Conservation (phyloP, 2,888 invertebrate genomes). For the Caenorhabditis wallacei region DNA sequence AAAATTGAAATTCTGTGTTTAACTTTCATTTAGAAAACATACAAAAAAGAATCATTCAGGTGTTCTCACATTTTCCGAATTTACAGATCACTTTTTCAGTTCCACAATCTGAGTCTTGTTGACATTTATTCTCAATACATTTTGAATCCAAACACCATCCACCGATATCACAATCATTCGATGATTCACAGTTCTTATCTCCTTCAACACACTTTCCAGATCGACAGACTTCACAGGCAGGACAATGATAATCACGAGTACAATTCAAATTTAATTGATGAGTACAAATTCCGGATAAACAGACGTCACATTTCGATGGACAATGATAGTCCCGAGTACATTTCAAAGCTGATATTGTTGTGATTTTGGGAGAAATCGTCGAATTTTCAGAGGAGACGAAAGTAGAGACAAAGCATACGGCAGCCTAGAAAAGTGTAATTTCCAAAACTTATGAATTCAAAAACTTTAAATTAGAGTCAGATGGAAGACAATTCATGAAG, state of each 20-base stretch:
- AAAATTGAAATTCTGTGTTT: no score
- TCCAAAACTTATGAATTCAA: not conserved
- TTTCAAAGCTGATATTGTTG: slow-evolving; percentile 20
- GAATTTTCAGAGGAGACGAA: not conserved
- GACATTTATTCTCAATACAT: slow-evolving; percentile 33
- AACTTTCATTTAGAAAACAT: no score
- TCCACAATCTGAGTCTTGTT: slow-evolving; percentile 29
- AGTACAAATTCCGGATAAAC: slow-evolving; percentile 36
- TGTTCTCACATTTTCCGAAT: not conserved
- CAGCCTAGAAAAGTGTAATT: not conserved
- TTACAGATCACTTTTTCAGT: slow-evolving; percentile 22
- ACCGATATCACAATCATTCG: not conserved
- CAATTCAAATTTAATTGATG: slow-evolving; percentile 28
- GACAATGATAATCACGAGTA: slow-evolving; percentile 48
- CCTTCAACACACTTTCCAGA: slow-evolving; percentile 33
- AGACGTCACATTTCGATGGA: slow-evolving; percentile 29
- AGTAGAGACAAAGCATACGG: not conserved
- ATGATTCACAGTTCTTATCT: slow-evolving; percentile 9
- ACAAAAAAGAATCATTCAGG: not conserved
- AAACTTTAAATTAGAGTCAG: no score
- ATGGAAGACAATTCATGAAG: no score
- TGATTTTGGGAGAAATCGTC: not conserved
- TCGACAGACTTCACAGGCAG: slow-evolving; percentile 36
- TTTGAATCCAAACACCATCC: slow-evolving; percentile 23
- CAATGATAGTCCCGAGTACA: slow-evolving; percentile 54